Evolutionary conservation across 1,140 invertebrate species (phyloP).

Genomic region (Sipha flava): DNA sequence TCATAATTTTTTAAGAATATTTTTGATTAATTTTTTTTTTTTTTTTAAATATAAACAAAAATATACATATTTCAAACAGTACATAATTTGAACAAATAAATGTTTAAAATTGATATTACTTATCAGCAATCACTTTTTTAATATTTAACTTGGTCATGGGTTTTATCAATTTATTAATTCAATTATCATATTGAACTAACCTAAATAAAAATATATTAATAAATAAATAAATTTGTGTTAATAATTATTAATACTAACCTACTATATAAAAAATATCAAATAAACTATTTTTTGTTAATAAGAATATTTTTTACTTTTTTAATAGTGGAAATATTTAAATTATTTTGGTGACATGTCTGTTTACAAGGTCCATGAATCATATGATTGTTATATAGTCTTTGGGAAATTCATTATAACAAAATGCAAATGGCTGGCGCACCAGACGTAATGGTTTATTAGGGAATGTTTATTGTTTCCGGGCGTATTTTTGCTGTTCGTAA

Average conservation of each 20-base stretch:
- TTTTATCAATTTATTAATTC: no score
- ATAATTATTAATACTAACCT: not conserved
- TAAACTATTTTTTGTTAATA: not conserved
- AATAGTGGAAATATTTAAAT: not conserved
- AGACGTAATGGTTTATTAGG: slow-evolving; percentile 24
- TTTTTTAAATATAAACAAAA: no score
- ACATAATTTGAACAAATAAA: no score
- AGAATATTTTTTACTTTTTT: not conserved
- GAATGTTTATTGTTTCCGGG: slow-evolving; percentile 32
- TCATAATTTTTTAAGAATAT: not conserved
- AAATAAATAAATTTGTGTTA: not conserved
- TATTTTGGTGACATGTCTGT: not conserved
- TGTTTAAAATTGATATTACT: not conserved
- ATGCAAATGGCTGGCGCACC: slow-evolving; percentile 32
- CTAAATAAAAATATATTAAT: not conserved
- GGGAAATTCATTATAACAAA: slow-evolving; percentile 30
- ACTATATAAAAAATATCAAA: not conserved
- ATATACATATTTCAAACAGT: no score
- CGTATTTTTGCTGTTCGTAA: not conserved
- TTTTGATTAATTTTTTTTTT: not conserved
- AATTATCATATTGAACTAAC: not conserved
- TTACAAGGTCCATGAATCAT: slow-evolving; percentile 10
- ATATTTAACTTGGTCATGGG: no score
- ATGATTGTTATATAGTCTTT: slow-evolving; percentile 25
- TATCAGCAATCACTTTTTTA: no score